Percentiles rank a stretch among this genome's conserved stretches.
Evolutionary conservation across 1,140 invertebrate genomes (phyloP).

Genomic region (Oreohelix idahoensis): DNA sequence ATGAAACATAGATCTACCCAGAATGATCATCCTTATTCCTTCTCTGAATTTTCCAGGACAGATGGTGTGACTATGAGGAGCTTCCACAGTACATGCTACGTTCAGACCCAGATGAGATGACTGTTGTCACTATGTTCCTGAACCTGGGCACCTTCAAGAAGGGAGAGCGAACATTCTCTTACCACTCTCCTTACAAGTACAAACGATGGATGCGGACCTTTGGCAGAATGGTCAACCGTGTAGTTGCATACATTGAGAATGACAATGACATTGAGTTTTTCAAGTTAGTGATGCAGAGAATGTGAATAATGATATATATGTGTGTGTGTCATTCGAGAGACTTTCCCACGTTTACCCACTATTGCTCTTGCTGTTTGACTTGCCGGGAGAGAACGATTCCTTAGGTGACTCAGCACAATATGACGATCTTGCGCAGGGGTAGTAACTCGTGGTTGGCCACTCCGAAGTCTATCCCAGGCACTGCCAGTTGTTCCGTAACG

Average conservation of each 20-base stretch:
- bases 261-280: slow-evolving; percentile 34
- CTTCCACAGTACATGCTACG: slow-evolving; percentile 16
- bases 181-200: slow-evolving; percentile 38
- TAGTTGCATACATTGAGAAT: slow-evolving; percentile 34
- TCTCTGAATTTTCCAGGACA: slow-evolving; percentile 7
- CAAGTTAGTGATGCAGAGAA: slow-evolving; percentile 14
- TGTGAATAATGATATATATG: not conserved
- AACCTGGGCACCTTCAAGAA: slow-evolving; percentile 36
- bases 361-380: too few species aligned
- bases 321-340: too few species aligned
- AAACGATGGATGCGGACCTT: slow-evolving; percentile 33
- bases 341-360: too few species aligned
- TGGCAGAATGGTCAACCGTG: slow-evolving; percentile 35
- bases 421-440: too few species aligned
- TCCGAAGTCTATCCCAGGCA: too few species aligned
- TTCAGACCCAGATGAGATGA: slow-evolving; percentile 29
- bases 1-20: not conserved
- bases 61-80: slow-evolving; percentile 33
- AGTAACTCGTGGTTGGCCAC: too few species aligned
- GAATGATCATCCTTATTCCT: not conserved
- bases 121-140: slow-evolving; percentile 39
- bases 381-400: too few species aligned
- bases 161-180: slow-evolving; percentile 21
- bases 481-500: too few species aligned
- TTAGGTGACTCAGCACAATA: too few species aligned